phyloP scores from a whole-genome alignment of 35 echinoderm and acorn worm species.

The Lytechinus variegatus region DNA sequence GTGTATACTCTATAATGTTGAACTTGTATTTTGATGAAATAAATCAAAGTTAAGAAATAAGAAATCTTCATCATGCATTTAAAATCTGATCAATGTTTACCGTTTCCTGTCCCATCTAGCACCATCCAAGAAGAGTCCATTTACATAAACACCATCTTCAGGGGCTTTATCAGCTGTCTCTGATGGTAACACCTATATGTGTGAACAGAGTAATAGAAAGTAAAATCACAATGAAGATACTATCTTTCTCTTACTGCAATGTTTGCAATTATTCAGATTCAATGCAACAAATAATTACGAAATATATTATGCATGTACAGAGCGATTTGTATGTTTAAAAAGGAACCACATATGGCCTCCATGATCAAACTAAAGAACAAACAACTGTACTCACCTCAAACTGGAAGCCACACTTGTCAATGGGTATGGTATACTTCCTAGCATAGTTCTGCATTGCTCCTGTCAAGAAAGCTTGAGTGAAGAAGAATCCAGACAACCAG shows the following conservation, averaged over 20 bases:
- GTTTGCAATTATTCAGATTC: not conserved
- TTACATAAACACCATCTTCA: slow-evolving; percentile 96
- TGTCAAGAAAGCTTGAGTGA: slow-evolving; percentile 98
- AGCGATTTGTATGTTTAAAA: too few relatives aligned
- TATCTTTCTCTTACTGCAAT: not conserved
- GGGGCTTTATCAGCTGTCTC: slow-evolving; percentile 88
- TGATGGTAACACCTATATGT: slow-evolving; percentile 80
- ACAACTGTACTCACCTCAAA: slow-evolving; percentile 82
- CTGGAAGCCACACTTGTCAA: slow-evolving; percentile 94
- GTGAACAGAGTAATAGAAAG: not conserved
- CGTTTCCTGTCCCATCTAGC: slow-evolving; percentile 96
- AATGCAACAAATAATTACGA: not conserved
- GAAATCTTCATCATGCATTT: not conserved
- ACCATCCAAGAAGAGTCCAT: slow-evolving; percentile 95
- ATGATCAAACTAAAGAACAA: not conserved
- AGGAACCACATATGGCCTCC: too few relatives aligned
- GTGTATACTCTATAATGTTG: not conserved
- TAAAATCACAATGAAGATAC: not conserved
- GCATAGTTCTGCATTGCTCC: slow-evolving; percentile 99
- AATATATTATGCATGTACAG: not conserved
- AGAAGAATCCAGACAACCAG: slow-evolving; percentile 98
- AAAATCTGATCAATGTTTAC: slow-evolving; percentile 57
- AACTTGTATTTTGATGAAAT: too few relatives aligned
- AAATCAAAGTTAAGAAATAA: too few relatives aligned
- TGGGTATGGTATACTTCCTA: slow-evolving; percentile 97